phyloP scores from a whole-genome alignment of 2,113 vertebrate species.

The Prochilodus magdalenae region DNA sequence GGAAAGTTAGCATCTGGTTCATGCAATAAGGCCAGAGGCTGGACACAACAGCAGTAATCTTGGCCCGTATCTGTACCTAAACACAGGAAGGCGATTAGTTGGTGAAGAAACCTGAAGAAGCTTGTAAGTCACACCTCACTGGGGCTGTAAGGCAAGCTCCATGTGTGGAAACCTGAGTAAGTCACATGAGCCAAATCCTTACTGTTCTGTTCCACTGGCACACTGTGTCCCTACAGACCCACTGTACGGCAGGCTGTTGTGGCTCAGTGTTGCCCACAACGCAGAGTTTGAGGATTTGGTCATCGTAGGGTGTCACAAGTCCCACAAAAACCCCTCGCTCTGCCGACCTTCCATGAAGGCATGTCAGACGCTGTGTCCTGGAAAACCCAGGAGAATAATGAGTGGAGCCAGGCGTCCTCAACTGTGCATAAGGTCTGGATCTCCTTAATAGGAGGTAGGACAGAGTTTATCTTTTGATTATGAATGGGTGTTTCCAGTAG shows the following conservation, averaged over 20 bases:
- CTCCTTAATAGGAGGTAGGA: slow-evolving; percentile 66
- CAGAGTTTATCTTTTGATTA: neutral
- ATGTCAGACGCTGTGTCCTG: slow-evolving; percentile 65
- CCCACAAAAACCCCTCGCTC: slow-evolving; percentile 5
- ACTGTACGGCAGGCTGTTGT: neutral
- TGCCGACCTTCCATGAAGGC: slow-evolving; percentile 56
- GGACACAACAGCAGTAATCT: neutral
- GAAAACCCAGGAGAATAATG: slow-evolving; percentile 59
- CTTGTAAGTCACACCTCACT: slow-evolving; percentile 63
- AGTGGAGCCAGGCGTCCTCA: slow-evolving; percentile 48
- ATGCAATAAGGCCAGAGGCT: neutral
- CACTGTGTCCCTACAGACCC: slow-evolving; percentile 37
- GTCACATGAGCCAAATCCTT: slow-evolving; percentile 43
- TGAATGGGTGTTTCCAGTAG: neutral
- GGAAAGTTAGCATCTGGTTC: neutral
- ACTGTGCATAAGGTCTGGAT: slow-evolving; percentile 63
- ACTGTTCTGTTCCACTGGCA: slow-evolving; percentile 43
- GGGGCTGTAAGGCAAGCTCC: slow-evolving; percentile 43
- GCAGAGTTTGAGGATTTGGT: neutral
- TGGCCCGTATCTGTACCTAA: neutral
- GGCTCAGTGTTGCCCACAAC: neutral
- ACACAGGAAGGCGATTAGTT: slow-evolving; percentile 23
- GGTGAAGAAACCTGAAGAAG: slow-evolving; percentile 44
- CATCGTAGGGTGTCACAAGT: neutral
- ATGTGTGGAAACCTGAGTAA: slow-evolving; percentile 59